A percentile compares a stretch with the other conserved stretches of the same genome.
These are phyloP conservation scores for Thecocarcelia acutangulata DNA, from an alignment of 2,888 invertebrate genomes.

Conservation along the genomic window DNA sequence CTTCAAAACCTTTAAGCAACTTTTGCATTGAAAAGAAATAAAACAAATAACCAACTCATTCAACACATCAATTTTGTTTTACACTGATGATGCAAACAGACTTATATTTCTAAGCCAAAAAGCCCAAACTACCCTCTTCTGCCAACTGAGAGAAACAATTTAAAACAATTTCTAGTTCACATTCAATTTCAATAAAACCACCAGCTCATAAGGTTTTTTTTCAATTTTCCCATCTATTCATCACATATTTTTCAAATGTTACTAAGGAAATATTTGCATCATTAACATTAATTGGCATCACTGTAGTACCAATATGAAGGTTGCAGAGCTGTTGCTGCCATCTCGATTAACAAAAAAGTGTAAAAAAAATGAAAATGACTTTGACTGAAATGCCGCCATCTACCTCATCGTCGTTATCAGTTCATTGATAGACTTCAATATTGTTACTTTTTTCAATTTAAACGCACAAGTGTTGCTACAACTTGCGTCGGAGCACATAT, in stretches of 20 bases:
- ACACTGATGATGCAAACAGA: background rate
- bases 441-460: background rate
- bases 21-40: slow-evolving; percentile 19
- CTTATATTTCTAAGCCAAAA: background rate
- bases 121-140: background rate
- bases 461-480: background rate
- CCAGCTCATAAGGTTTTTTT: slow-evolving; percentile 18
- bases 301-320: slow-evolving; percentile 8
- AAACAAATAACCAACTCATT: slow-evolving; percentile 13
- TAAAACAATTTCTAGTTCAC: slow-evolving; percentile 3
- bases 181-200: slow-evolving; percentile 16
- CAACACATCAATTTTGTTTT: slow-evolving; percentile 29
- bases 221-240: slow-evolving; percentile 11
- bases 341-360: too few relatives aligned
- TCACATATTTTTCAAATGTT: slow-evolving; percentile 37
- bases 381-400: slow-evolving; percentile 22
- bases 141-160: background rate
- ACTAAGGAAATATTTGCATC: slow-evolving; percentile 66
- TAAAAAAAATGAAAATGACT: background rate
- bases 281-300: slow-evolving; percentile 65
- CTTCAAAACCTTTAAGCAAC: slow-evolving; percentile 37
- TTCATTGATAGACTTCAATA: slow-evolving; percentile 14
- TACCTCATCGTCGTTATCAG: background rate
- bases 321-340: slow-evolving; percentile 41
- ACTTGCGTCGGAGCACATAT: background rate